These are phyloP conservation scores for Chionis minor DNA, from an alignment of 2,113 vertebrate species.

Conservation along the genomic window DNA sequence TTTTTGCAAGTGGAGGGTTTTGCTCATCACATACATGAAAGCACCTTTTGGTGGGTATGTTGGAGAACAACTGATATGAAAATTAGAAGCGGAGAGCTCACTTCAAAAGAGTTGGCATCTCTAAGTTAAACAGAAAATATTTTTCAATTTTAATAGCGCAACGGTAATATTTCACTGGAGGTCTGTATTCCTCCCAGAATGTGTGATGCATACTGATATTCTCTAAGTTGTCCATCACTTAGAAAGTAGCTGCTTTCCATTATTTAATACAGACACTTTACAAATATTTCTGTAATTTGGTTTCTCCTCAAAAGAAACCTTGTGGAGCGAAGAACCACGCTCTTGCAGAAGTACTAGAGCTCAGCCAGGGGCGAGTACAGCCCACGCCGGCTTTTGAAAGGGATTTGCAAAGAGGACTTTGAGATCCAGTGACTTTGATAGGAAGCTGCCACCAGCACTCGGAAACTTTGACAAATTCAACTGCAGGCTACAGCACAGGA, in stretches of 20 bases:
- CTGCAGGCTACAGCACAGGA: neutral
- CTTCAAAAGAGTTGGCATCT: neutral
- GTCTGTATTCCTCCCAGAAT: neutral
- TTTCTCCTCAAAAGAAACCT: neutral
- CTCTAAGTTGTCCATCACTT: neutral
- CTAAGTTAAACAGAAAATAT: neutral
- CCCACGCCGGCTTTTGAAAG: neutral
- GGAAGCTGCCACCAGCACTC: neutral
- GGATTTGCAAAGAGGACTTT: neutral
- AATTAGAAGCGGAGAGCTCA: neutral
- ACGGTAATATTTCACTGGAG: neutral
- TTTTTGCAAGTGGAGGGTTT: neutral
- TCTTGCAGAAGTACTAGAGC: neutral
- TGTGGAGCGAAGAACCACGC: neutral
- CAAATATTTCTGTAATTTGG: neutral
- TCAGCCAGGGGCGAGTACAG: rapidly evolving
- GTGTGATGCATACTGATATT: neutral
- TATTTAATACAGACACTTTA: neutral
- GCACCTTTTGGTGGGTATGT: neutral
- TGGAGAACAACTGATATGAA: neutral
- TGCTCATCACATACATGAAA: neutral
- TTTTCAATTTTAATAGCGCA: neutral
- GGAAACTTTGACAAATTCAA: neutral
- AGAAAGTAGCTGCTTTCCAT: neutral
- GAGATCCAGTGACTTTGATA: neutral